Conservation (phyloP, 64 coral and sea anemone genomes). For the Montipora capricornis region DNA sequence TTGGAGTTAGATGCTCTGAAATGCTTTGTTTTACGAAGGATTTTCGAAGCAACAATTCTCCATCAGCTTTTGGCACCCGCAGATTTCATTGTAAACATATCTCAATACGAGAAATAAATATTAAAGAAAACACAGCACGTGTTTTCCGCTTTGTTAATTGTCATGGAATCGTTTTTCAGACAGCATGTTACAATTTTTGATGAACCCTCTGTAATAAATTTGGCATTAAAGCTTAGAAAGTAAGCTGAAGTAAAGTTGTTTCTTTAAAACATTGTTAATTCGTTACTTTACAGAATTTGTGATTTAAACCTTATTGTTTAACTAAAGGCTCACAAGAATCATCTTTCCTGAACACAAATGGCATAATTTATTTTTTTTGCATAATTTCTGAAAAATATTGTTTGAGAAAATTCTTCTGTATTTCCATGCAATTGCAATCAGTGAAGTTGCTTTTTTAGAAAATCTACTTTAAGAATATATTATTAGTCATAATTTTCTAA, state of each 20-base stretch:
- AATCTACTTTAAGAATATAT: no score
- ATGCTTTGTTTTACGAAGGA: background rate
- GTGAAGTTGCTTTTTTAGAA: no score
- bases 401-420: background rate
- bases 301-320: no score
- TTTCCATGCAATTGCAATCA: no score
- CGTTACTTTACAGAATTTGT: no score
- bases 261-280: no score
- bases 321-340: no score
- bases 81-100: slow-evolving; percentile 7
- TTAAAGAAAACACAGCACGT: background rate
- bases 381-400: background rate
- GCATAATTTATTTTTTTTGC: background rate
- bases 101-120: background rate
- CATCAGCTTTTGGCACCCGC: background rate
- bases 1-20: background rate
- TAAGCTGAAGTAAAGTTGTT: no score
- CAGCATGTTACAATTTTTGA: background rate
- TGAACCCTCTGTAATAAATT: no score
- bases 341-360: no score
- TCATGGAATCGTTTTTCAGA: background rate
- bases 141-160: background rate
- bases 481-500: no score
- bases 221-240: no score
- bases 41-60: background rate